phyloP scores from a whole-genome alignment of 2,113 vertebrate species.

The Ailurus styani region DNA sequence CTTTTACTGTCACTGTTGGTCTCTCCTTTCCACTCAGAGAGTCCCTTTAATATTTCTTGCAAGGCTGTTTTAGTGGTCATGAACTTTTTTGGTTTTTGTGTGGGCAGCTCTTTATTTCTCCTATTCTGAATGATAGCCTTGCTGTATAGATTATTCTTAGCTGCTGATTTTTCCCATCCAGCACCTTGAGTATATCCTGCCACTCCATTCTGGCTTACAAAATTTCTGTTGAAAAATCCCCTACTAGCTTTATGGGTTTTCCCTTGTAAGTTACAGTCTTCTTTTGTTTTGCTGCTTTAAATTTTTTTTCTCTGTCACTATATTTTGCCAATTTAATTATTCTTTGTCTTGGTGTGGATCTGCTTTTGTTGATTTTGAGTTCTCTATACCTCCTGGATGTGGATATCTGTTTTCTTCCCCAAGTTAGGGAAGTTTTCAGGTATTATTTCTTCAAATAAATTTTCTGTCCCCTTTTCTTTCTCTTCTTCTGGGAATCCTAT shows the following conservation, averaged over 20 bases:
- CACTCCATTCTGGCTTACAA: neutral
- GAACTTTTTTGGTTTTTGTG: neutral
- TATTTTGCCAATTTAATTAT: neutral
- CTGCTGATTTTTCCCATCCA: neutral
- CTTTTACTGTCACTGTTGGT: neutral
- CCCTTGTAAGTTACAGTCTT: neutral
- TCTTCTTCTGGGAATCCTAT: neutral
- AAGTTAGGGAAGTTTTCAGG: neutral
- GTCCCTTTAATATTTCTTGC: neutral
- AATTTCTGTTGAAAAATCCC: neutral
- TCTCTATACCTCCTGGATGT: neutral
- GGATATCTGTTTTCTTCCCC: neutral
- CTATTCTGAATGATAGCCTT: neutral
- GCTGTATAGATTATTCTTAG: neutral
- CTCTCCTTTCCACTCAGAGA: neutral
- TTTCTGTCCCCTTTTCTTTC: neutral
- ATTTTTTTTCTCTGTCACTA: neutral
- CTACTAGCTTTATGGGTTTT: neutral
- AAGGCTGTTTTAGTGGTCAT: neutral
- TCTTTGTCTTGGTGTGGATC: neutral
- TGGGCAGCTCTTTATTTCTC: neutral
- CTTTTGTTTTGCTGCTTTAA: neutral
- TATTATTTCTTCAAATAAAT: neutral
- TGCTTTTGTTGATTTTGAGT: neutral
- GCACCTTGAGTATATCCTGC: neutral